These are phyloP conservation scores for Aethina tumida DNA, from an alignment of 1,140 invertebrate species.

Conservation along the genomic window DNA sequence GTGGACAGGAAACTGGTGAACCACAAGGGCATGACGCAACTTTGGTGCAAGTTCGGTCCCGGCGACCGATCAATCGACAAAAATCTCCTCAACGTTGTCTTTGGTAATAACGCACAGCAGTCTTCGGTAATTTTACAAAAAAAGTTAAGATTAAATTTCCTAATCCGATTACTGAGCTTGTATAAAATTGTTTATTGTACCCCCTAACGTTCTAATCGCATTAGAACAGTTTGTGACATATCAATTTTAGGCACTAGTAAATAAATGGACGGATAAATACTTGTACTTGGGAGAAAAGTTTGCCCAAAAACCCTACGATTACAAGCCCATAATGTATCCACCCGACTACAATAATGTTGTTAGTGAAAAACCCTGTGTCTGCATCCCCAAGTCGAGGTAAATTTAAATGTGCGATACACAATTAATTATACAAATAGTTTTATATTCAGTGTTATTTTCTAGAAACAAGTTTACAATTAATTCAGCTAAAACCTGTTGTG, in stretches of 20 bases:
- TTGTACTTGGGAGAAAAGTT: slow-evolving; percentile 34
- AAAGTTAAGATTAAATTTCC: not conserved
- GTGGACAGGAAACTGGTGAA: slow-evolving; percentile 26
- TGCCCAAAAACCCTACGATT: slow-evolving; percentile 17
- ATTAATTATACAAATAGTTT: too few relatives aligned
- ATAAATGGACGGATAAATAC: slow-evolving; percentile 37
- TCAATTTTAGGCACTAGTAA: slow-evolving; percentile 18
- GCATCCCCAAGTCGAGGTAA: too few relatives aligned
- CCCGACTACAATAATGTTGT: slow-evolving; percentile 17
- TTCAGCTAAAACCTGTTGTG: not conserved
- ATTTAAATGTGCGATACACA: too few relatives aligned
- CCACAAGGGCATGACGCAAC: slow-evolving; percentile 29
- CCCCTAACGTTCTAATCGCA: not conserved
- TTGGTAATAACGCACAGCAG: slow-evolving; percentile 12
- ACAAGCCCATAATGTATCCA: slow-evolving; percentile 13
- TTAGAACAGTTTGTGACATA: slow-evolving; percentile 13
- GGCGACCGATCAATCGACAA: slow-evolving; percentile 13
- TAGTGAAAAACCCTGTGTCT: too few relatives aligned
- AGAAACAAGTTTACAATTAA: slow-evolving; percentile 5
- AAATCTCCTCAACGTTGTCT: slow-evolving; percentile 6
- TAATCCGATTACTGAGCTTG: not conserved
- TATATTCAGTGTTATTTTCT: too few relatives aligned
- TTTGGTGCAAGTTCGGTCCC: slow-evolving; percentile 34
- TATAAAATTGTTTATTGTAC: slow-evolving; percentile 2
- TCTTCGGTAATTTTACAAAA: not conserved